Conservation (phyloP, 2,113 vertebrate genomes). For the Poecile atricapillus region DNA sequence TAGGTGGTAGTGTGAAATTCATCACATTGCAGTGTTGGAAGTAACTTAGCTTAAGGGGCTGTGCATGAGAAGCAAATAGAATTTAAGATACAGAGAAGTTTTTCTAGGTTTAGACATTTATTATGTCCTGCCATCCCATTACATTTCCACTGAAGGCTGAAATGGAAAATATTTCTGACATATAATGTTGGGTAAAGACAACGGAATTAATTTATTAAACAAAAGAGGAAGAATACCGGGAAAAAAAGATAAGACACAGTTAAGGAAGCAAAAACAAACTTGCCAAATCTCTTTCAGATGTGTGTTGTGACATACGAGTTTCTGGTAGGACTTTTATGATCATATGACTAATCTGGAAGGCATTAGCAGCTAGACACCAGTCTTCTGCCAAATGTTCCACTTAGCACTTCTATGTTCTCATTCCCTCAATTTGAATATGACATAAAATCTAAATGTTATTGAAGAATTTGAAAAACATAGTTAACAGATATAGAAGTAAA, state of each 20-base stretch:
- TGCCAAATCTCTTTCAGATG: background rate
- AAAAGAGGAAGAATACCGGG: background rate
- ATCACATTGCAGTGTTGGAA: background rate
- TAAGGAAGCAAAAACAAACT: background rate
- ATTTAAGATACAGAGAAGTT: background rate
- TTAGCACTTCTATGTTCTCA: background rate
- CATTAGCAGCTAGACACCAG: constrained; percentile 2
- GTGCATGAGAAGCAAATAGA: background rate
- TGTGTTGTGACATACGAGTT: background rate
- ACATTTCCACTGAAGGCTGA: background rate
- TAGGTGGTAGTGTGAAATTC: background rate
- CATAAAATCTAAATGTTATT: background rate
- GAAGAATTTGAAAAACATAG: background rate
- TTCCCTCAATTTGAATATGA: background rate
- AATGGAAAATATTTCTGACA: background rate
- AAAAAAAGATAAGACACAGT: background rate
- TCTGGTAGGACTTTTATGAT: background rate
- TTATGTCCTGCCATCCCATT: background rate
- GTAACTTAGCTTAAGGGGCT: background rate
- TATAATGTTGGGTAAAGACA: background rate
- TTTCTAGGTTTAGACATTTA: background rate
- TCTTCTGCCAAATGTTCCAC: background rate
- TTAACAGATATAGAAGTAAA: background rate
- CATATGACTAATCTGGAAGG: constrained; percentile 7
- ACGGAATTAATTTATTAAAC: background rate